Evolutionary conservation across 2,888 invertebrate species (phyloP), one percentile per base, ranked within the genome.

Genomic region (Campaea margaritaria): DNA sequence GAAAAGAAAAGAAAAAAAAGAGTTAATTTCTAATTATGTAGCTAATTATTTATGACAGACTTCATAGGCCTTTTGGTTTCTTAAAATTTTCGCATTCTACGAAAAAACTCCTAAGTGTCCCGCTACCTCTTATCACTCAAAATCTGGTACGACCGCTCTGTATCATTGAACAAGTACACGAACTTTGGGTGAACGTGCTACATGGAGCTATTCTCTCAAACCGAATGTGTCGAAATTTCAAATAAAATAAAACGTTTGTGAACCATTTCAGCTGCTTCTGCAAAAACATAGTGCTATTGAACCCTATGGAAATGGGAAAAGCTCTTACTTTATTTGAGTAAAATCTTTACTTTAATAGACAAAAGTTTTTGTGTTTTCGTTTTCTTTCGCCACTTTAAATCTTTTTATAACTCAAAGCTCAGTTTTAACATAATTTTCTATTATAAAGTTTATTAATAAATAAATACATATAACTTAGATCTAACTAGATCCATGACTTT

Each of bases 171-270:
- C 15, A 44, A 31, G 60, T 44, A 36, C 42, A 38, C 53, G 47
- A 59, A 50, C 45, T 47, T 44, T 50, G 58, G 55, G 54, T 65
- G 41, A 68, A 68, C 21, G 62, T 13, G 34, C 59, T 50, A 44
- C 41, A 43, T 46, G 36, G 16, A 54, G 44, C 31, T 50, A 34
- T 64, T 57, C 31, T 50, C 38, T 53, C 16, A 50, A 59, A 51
- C 15, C 42, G 34, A 44, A 46, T 39, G 44, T 42, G 46, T 58
- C 48, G 44, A 62, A 50, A 55, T 62, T 56, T 48, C 49, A 52
- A 64, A 58, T 64, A 55, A 52, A 64, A 58, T 64, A 55, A 64
- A 65, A 52, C 16, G 43, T 47, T 56, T 51, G 42, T 51, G 43
- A 54, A 59, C 47, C 44, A 42, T 60, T 21, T 43, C 55, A 61